Conservation (phyloP, 2,113 vertebrate genomes). For the Nesogale talazaci region DNA sequence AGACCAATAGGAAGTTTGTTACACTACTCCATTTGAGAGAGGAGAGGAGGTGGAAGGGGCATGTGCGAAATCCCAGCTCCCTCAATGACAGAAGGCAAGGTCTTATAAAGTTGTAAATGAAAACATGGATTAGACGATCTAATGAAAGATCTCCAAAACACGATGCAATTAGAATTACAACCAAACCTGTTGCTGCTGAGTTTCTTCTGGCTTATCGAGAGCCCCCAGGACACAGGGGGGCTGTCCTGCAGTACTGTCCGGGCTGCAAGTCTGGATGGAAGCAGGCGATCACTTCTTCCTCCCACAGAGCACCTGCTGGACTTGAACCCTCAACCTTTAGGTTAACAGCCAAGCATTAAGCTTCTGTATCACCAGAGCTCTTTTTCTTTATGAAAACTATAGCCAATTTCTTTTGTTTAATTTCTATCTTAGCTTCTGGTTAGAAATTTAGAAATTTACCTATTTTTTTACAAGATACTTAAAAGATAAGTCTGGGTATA, state of each 20-base stretch:
- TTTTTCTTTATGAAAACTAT: constrained; percentile 27
- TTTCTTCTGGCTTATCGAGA: neutral
- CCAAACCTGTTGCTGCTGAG: neutral
- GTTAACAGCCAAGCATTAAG: neutral
- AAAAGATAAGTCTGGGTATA: neutral
- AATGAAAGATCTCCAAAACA: neutral
- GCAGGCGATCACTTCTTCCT: neutral
- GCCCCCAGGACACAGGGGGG: neutral
- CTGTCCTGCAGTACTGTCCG: neutral
- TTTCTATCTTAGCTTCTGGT: neutral
- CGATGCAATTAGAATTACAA: constrained; percentile 16
- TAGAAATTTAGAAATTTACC: neutral
- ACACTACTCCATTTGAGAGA: neutral
- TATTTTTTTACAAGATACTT: constrained; percentile 38
- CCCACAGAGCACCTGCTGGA: neutral
- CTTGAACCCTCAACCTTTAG: neutral
- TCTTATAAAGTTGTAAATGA: neutral
- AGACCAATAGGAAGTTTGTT: neutral
- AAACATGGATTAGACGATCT: neutral
- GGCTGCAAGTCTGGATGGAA: neutral
- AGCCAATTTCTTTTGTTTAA: constrained; percentile 35
- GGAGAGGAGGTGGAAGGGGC: neutral
- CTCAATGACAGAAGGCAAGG: neutral
- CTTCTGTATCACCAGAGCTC: neutral
- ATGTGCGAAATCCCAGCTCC: neutral